phyloP scores from a whole-genome alignment of 2,113 vertebrate genomes.

The Grammomys surdaster region DNA sequence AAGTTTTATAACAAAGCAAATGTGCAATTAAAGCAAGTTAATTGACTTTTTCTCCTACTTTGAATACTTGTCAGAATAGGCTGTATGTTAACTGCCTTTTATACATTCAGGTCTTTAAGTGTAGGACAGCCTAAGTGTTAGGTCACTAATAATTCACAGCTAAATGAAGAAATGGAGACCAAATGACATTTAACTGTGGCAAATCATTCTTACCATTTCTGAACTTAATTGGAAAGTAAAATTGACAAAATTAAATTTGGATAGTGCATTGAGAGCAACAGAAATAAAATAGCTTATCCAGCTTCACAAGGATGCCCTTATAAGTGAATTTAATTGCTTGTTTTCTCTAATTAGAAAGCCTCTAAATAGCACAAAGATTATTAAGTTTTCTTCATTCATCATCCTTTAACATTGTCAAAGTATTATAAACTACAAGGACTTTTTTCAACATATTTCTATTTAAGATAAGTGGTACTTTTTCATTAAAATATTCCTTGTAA shows the following conservation, averaged over 20 bases:
- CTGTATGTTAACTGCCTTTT: slow-evolving; percentile 51
- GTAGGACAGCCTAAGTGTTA: not conserved
- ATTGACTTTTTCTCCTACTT: slow-evolving; percentile 45
- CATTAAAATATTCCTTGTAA: slow-evolving; percentile 61
- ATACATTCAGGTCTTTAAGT: not conserved
- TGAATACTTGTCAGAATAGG: slow-evolving; percentile 46
- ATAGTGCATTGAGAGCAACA: slow-evolving; percentile 29
- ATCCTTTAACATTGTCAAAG: slow-evolving; percentile 74
- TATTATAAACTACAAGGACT: slow-evolving; percentile 70
- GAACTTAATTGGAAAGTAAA: slow-evolving; percentile 70
- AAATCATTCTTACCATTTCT: slow-evolving; percentile 60
- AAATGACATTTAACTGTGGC: slow-evolving; percentile 50
- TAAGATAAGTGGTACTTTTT: slow-evolving; percentile 73
- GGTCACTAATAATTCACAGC: slow-evolving; percentile 60
- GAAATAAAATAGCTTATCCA: slow-evolving; percentile 61
- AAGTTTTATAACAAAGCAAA: slow-evolving; percentile 27
- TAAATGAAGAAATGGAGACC: slow-evolving; percentile 46
- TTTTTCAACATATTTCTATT: slow-evolving; percentile 63
- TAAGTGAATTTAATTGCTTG: slow-evolving; percentile 74
- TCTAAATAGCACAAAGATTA: slow-evolving; percentile 74
- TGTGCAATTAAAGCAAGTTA: slow-evolving; percentile 28
- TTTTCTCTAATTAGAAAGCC: slow-evolving; percentile 74
- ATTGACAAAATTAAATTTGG: slow-evolving; percentile 68
- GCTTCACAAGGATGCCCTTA: slow-evolving; percentile 40
- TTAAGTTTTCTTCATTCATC: slow-evolving; percentile 72